Percentiles rank a stretch among this genome's conserved stretches.
Conservation (phyloP, 2,888 invertebrate genomes). For the Agrochola litura region DNA sequence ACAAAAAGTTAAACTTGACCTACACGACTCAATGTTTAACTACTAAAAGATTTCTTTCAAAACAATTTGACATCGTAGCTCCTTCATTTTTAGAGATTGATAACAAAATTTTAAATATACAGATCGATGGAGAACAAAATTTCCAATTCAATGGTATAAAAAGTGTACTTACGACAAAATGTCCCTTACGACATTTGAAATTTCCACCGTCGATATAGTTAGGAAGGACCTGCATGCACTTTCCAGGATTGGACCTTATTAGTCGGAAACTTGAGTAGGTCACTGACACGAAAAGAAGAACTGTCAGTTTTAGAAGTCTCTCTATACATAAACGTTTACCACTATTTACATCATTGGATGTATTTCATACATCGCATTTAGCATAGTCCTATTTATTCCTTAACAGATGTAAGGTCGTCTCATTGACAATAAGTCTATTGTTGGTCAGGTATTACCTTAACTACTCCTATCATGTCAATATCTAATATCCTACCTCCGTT, state of each 20-base stretch:
- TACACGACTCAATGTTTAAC: too few relatives aligned
- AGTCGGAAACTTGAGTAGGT: neutral
- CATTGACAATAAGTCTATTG: neutral
- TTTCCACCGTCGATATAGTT: too few relatives aligned
- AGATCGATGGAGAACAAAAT: too few relatives aligned
- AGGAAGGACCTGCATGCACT: too few relatives aligned
- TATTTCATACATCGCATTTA: neutral
- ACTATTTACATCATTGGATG: neutral
- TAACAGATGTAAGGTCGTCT: neutral
- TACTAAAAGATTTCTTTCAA: too few relatives aligned
- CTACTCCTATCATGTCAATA: constrained; percentile 7
- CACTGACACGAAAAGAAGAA: neutral
- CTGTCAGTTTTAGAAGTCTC: neutral
- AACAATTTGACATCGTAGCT: too few relatives aligned
- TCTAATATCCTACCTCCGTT: neutral
- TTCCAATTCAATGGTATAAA: too few relatives aligned
- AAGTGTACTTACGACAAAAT: too few relatives aligned
- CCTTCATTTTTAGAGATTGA: too few relatives aligned
- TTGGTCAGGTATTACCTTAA: constrained; percentile 15
- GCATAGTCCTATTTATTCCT: neutral
- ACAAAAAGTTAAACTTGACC: too few relatives aligned
- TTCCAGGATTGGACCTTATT: neutral
- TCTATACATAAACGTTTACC: neutral
- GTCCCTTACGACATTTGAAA: too few relatives aligned
- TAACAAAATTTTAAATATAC: too few relatives aligned